Conservation (phyloP, 2,113 vertebrate species). For the Telmatochromis brichardi region DNA sequence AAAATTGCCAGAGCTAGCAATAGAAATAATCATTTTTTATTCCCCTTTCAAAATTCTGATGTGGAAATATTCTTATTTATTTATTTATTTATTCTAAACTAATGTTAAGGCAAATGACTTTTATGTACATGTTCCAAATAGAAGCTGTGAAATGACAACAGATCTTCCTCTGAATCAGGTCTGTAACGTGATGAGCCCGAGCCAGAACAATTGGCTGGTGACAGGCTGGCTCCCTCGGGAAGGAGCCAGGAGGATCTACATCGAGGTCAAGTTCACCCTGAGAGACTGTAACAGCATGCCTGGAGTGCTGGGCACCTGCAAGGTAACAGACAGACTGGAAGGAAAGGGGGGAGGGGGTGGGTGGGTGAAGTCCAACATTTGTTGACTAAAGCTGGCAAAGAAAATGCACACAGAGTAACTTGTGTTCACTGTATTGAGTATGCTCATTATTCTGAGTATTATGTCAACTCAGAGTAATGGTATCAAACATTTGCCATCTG, state of each 20-base stretch:
- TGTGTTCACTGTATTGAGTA: not conserved
- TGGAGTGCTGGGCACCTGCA: slow-evolving; percentile 91
- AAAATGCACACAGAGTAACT: not conserved
- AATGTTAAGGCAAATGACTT: not conserved
- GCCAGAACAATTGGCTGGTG: slow-evolving; percentile 97
- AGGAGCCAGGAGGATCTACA: slow-evolving; percentile 84
- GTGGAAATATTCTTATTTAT: not conserved
- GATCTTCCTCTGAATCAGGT: slow-evolving; percentile 67
- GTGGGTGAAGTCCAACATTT: not conserved
- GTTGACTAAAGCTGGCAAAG: not conserved
- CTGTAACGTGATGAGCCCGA: slow-evolving; percentile 95
- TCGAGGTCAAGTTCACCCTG: slow-evolving; percentile 92
- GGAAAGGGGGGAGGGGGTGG: rapidly evolving
- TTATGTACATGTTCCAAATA: rapidly evolving
- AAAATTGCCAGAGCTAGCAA: not conserved
- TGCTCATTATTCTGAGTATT: not conserved
- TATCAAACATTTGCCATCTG: not conserved
- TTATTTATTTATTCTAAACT: not conserved
- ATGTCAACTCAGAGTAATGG: not conserved
- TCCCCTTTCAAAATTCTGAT: not conserved
- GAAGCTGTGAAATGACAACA: not conserved
- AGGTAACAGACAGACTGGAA: slow-evolving; percentile 45
- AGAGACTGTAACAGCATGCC: slow-evolving; percentile 98
- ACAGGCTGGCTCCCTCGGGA: slow-evolving; percentile 88
- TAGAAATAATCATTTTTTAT: not conserved